phyloP scores from a whole-genome alignment of 2,888 invertebrate species.

The Nephrotoma guestfalica region DNA sequence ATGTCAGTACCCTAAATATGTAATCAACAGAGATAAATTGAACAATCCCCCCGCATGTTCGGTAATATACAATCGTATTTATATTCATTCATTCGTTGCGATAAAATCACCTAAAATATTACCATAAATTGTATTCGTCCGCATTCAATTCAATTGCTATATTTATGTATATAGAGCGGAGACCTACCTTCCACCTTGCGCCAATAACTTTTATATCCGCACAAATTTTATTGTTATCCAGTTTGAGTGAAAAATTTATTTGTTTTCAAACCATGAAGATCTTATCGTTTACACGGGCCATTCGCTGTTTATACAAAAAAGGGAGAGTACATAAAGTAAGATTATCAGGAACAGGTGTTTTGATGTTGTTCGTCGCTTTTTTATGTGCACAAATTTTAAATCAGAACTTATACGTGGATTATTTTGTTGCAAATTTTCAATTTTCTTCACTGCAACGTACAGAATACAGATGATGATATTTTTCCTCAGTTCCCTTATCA shows the following conservation, averaged over 20 bases:
- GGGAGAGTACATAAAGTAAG: not conserved
- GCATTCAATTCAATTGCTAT: not conserved
- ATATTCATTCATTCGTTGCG: not conserved
- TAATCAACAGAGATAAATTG: not conserved
- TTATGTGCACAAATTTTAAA: not conserved
- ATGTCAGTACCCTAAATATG: not conserved
- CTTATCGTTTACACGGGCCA: not conserved
- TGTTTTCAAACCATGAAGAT: not conserved
- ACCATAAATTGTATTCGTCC: not conserved
- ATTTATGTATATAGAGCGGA: not conserved
- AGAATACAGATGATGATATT: no score
- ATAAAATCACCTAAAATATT: not conserved
- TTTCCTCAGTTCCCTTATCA: not conserved
- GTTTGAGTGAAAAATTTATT: not conserved
- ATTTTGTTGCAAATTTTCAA: not conserved
- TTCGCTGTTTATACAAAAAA: not conserved
- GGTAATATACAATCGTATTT: not conserved
- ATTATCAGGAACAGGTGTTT: not conserved
- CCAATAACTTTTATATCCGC: not conserved
- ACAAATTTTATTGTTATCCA: not conserved
- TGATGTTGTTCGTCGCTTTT: not conserved
- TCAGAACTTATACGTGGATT: not conserved
- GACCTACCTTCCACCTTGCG: not conserved
- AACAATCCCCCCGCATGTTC: not conserved
- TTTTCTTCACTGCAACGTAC: not conserved